Percentiles rank a stretch among this genome's conserved stretches.
Conservation (phyloP, 1,140 invertebrate genomes). For the Holcopasites calliopsidis region DNA sequence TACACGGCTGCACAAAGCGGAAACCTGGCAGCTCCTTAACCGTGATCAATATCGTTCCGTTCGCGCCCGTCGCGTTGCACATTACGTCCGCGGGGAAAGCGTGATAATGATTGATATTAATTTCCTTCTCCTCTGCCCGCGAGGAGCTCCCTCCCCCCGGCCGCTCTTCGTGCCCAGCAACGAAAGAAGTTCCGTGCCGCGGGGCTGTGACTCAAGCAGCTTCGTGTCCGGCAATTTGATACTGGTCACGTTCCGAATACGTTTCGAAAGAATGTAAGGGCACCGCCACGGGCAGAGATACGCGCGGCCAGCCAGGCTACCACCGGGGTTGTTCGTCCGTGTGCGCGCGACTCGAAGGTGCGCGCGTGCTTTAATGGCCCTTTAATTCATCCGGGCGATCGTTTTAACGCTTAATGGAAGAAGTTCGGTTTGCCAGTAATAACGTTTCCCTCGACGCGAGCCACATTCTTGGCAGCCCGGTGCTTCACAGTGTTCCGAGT, state of each 20-base stretch:
- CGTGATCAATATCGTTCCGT: slow-evolving; percentile 7
- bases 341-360: too few relatives aligned
- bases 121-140: slow-evolving; percentile 41
- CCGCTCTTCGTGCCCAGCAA: too few relatives aligned
- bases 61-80: not conserved
- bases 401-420: not conserved
- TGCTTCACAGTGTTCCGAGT: too few relatives aligned
- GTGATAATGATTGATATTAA: slow-evolving; percentile 57
- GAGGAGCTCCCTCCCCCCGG: slow-evolving; percentile 44
- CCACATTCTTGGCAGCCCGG: too few relatives aligned
- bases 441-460: too few relatives aligned
- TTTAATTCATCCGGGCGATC: slow-evolving; percentile 14
- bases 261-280: slow-evolving; percentile 62
- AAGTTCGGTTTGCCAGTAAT: not conserved
- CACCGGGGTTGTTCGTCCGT: too few relatives aligned
- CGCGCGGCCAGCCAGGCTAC: slow-evolving; percentile 18
- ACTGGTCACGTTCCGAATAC: slow-evolving; percentile 69
- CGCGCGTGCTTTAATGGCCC: slow-evolving; percentile 8
- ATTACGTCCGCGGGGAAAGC: not conserved
- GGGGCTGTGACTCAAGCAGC: slow-evolving; percentile 63
- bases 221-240: slow-evolving; percentile 69
- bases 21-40: not conserved
- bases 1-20: not conserved
- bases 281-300: slow-evolving; percentile 39
- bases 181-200: slow-evolving; percentile 18